Conservation (phyloP, 1,140 invertebrate genomes). For the Phymastichus coffea region DNA sequence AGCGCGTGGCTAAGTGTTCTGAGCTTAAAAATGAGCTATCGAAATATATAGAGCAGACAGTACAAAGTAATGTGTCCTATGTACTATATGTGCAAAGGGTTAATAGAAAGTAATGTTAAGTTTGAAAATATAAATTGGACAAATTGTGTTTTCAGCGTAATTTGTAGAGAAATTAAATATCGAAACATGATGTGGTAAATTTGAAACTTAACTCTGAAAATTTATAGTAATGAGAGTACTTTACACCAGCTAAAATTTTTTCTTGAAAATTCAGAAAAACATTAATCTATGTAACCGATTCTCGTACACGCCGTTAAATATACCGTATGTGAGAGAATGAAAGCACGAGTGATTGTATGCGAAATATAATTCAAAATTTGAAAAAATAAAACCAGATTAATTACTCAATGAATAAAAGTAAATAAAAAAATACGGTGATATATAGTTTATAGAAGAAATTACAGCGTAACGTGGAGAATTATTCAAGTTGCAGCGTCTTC, state of each 20-base stretch:
- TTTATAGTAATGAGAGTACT: too few species aligned
- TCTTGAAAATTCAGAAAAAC: too few species aligned
- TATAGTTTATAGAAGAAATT: constrained; percentile 8
- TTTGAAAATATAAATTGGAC: constrained; percentile 7
- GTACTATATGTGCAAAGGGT: constrained; percentile 15
- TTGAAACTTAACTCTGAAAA: too few species aligned
- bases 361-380: too few species aligned
- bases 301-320: too few species aligned
- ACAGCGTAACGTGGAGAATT: constrained; percentile 8
- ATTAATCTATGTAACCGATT: too few species aligned
- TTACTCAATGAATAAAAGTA: not conserved
- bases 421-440: constrained; percentile 1
- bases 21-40: constrained; percentile 32
- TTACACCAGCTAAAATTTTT: too few species aligned
- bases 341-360: too few species aligned
- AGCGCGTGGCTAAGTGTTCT: constrained; percentile 21
- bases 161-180: too few species aligned
- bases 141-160: too few species aligned
- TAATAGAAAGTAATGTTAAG: constrained; percentile 22
- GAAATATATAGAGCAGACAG: constrained; percentile 46
- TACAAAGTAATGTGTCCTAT: constrained; percentile 47
- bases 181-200: too few species aligned
- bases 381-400: not conserved
- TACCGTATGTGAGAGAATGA: too few species aligned
- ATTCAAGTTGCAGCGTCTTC: not conserved